Conservation (phyloP, 2,113 vertebrate species). For the Acanthisitta chloris region DNA sequence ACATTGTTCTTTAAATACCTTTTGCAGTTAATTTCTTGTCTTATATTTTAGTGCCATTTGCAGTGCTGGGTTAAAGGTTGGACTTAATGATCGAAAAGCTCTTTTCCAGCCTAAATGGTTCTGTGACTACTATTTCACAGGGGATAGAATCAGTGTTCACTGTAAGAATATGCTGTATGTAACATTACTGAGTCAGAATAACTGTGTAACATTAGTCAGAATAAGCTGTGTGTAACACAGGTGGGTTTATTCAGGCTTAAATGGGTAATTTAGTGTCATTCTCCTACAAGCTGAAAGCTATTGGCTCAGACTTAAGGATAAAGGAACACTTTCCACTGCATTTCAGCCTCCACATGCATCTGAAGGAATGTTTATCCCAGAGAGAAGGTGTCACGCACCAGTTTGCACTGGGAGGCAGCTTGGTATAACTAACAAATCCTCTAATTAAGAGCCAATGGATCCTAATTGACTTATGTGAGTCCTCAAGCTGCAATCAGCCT, state of each 20-base stretch:
- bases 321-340: background rate
- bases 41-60: background rate
- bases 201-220: too few species aligned
- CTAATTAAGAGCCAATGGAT: constrained; percentile 4
- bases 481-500: background rate
- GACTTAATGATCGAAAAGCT: background rate
- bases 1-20: background rate
- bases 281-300: background rate
- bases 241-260: background rate
- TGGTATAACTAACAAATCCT: constrained; percentile 6
- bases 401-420: background rate
- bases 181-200: too few species aligned
- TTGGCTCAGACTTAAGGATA: background rate
- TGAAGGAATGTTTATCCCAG: background rate
- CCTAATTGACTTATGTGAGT: background rate
- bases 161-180: background rate
- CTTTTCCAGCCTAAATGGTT: background rate
- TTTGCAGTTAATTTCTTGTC: background rate
- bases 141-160: background rate
- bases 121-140: background rate
- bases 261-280: background rate
- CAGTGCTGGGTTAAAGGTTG: background rate
- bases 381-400: background rate
- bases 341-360: background rate
- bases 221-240: background rate